Percentiles rank a stretch among this genome's conserved stretches.
Conservation (phyloP, 2,113 vertebrate species). For the Aptenodytes patagonicus region DNA sequence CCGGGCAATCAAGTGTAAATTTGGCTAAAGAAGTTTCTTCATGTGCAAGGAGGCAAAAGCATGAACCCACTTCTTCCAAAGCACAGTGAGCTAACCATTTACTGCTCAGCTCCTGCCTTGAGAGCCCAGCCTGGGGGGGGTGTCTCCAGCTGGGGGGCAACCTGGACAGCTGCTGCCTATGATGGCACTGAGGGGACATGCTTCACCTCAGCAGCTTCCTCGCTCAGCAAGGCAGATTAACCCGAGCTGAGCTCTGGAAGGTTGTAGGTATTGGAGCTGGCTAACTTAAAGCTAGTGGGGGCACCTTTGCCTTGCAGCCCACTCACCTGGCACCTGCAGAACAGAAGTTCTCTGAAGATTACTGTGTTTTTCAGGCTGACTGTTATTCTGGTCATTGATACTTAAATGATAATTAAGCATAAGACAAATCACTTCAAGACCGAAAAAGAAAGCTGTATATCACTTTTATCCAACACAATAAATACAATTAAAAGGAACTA, state of each 20-base stretch:
- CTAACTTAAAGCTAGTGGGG: background rate
- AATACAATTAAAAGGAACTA: constrained; percentile 56
- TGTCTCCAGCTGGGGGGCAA: background rate
- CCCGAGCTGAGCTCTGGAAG: background rate
- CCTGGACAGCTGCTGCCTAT: background rate
- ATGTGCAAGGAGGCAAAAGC: fast-evolving
- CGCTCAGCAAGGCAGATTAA: background rate
- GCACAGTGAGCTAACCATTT: fast-evolving
- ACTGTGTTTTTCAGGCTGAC: background rate
- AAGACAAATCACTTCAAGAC: constrained; percentile 30
- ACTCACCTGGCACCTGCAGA: background rate
- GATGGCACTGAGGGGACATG: fast-evolving
- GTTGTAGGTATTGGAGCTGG: background rate
- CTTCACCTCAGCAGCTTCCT: background rate
- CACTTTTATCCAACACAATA: constrained; percentile 53
- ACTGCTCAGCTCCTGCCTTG: background rate
- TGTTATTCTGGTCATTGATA: background rate
- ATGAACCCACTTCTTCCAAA: fast-evolving
- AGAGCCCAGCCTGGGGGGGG: background rate
- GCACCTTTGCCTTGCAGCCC: background rate
- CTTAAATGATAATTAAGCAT: constrained; percentile 27
- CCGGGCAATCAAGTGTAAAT: background rate
- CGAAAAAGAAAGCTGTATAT: constrained; percentile 29
- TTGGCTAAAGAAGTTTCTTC: background rate
- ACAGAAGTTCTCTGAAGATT: background rate